Percentiles rank a stretch among this genome's conserved stretches.
phyloP scores from a whole-genome alignment of 2,888 invertebrate genomes.

The Pandemis corylana region DNA sequence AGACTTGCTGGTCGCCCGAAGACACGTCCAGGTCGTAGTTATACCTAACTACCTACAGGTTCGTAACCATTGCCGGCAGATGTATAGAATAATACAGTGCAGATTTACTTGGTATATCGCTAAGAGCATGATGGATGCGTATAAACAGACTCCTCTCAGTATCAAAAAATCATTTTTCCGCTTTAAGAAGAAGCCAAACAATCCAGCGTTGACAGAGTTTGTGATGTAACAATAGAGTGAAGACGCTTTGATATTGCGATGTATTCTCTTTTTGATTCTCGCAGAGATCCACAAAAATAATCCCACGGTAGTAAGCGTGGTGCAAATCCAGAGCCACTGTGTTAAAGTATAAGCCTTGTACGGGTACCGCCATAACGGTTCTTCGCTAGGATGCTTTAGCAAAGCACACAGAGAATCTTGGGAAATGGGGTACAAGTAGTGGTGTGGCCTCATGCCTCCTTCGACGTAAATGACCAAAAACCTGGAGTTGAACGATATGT shows the following conservation, averaged over 20 bases:
- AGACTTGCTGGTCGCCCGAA: too few species aligned
- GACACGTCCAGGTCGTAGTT: too few species aligned
- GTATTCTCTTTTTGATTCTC: conserved; percentile 38
- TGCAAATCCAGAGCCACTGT: conserved; percentile 45
- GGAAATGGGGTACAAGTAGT: conserved; percentile 54
- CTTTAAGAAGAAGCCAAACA: conserved; percentile 54
- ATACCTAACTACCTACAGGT: too few species aligned
- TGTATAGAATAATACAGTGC: too few species aligned
- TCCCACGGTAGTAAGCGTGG: conserved; percentile 46
- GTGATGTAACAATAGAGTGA: conserved; percentile 46
- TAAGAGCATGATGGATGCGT: conserved; percentile 54
- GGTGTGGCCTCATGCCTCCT: conserved; percentile 29
- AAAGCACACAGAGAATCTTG: conserved; percentile 58
- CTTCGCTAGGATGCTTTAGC: conserved; percentile 48
- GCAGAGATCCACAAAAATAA: conserved; percentile 53
- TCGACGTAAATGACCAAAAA: conserved; percentile 58
- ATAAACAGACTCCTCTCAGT: conserved; percentile 54
- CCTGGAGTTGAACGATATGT: conserved; percentile 67
- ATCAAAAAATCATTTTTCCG: conserved; percentile 48
- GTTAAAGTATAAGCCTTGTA: conserved; percentile 43
- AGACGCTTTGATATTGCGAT: neutral
- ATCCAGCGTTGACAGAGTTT: conserved; percentile 47
- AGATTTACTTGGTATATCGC: conserved; percentile 60
- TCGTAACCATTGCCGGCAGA: too few species aligned
- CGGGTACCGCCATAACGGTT: conserved; percentile 61